A percentile compares a stretch with the other conserved stretches of the same genome.
These are phyloP conservation scores for Brachyptera risi DNA, from an alignment of 2,888 invertebrate genomes.

Conservation along the genomic window DNA sequence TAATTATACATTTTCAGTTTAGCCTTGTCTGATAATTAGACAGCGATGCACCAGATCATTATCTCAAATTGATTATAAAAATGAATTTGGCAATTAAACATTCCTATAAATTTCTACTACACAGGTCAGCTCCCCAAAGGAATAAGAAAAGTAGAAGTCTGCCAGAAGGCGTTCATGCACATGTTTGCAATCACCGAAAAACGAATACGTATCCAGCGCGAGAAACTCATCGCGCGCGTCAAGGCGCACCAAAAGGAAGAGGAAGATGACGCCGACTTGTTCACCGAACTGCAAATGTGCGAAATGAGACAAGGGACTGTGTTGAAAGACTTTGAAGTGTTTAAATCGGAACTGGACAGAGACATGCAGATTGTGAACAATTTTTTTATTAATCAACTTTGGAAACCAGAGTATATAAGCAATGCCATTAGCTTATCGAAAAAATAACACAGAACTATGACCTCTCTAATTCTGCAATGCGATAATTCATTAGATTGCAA, in stretches of 20 bases:
- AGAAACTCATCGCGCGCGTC: constrained; percentile 48
- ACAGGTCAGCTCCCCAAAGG: no score
- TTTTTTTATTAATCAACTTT: constrained; percentile 53
- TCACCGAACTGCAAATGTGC: constrained; percentile 1
- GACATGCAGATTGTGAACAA: constrained; percentile 52
- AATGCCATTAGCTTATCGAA: no score
- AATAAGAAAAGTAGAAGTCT: constrained; percentile 43
- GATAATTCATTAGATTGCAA: no score
- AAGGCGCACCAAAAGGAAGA: constrained; percentile 42
- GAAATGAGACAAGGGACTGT: neutral
- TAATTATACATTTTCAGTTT: no score
- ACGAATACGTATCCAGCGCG: constrained; percentile 49
- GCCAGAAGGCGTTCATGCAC: constrained; percentile 54
- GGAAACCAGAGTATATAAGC: constrained; percentile 55
- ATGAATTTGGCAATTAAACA: no score
- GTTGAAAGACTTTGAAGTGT: neutral
- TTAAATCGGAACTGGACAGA: constrained; percentile 39
- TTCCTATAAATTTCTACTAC: no score
- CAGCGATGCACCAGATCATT: no score
- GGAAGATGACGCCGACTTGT: neutral
- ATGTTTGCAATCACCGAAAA: constrained; percentile 54
- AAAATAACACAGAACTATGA: no score
- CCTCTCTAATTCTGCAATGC: no score
- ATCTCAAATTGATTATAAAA: no score
- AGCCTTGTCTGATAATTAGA: no score